These are phyloP conservation scores for Drosophila tripunctata DNA, from an alignment of 2,888 invertebrate species.

Conservation along the genomic window DNA sequence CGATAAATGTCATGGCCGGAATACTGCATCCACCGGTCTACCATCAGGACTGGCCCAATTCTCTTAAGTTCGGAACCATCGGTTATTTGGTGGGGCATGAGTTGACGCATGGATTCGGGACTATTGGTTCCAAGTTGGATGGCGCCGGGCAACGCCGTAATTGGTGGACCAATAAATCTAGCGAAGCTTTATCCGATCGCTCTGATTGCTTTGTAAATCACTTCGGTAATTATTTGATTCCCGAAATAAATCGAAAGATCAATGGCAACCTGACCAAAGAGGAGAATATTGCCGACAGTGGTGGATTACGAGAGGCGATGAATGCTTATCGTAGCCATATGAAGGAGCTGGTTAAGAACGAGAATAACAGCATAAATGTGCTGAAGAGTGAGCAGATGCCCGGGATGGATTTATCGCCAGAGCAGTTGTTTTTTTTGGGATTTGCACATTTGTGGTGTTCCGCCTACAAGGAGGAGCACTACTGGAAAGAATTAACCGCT, in stretches of 20 bases:
- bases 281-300: slow-evolving; percentile 82
- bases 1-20: slow-evolving; percentile 81
- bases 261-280: slow-evolving; percentile 77
- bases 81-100: slow-evolving; percentile 82
- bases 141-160: slow-evolving; percentile 51
- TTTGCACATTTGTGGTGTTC: slow-evolving; percentile 82
- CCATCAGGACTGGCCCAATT: slow-evolving; percentile 76
- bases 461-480: slow-evolving; percentile 74
- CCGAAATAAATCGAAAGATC: slow-evolving; percentile 79
- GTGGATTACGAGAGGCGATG: slow-evolving; percentile 74
- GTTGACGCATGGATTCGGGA: slow-evolving; percentile 81
- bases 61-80: slow-evolving; percentile 79
- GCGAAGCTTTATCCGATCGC: slow-evolving; percentile 69
- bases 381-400: slow-evolving; percentile 77
- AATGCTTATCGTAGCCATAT: slow-evolving; percentile 72
- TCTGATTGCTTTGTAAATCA: slow-evolving; percentile 76
- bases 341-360: slow-evolving; percentile 45
- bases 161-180: slow-evolving; percentile 80
- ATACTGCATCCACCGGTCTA: slow-evolving; percentile 78
- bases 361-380: slow-evolving; percentile 7
- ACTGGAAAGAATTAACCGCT: slow-evolving; percentile 77
- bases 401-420: slow-evolving; percentile 77
- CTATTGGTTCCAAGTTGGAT: slow-evolving; percentile 69
- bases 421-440: slow-evolving; percentile 81
- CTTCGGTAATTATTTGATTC: slow-evolving; percentile 71